These are phyloP conservation scores for Myotis myotis DNA, from an alignment of 2,797 vertebrate genomes.

Conservation along the genomic window DNA sequence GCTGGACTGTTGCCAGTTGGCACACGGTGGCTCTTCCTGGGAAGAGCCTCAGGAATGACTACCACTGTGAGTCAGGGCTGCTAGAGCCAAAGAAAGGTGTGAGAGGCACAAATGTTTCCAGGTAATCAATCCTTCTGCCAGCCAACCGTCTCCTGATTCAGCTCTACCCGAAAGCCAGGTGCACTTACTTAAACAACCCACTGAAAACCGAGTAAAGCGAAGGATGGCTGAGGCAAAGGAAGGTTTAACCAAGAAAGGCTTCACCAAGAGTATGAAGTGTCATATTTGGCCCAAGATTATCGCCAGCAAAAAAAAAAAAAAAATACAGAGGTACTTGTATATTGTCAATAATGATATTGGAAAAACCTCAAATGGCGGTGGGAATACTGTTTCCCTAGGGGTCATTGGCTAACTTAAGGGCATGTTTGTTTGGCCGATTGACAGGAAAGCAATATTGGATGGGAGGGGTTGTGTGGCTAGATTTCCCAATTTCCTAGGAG, in stretches of 20 bases:
- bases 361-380: neutral
- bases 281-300: neutral
- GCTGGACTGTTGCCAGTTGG: neutral
- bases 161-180: neutral
- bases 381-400: neutral
- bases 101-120: neutral
- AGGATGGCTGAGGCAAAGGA: neutral
- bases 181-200: neutral
- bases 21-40: neutral
- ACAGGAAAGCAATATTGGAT: neutral
- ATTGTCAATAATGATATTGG: neutral
- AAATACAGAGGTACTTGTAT: neutral
- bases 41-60: neutral
- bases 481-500: neutral
- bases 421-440: neutral
- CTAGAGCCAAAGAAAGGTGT: neutral
- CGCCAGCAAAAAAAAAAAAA: neutral
- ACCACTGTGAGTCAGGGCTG: neutral
- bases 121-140: neutral
- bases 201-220: neutral
- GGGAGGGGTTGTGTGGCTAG: neutral
- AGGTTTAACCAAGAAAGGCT: neutral
- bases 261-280: neutral
- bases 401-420: neutral
- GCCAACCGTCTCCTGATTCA: constrained; percentile 6